Percentiles rank a stretch among this genome's conserved stretches.
Evolutionary conservation across 2,888 invertebrate species (phyloP).

Genomic region (Oligia strigilis): DNA sequence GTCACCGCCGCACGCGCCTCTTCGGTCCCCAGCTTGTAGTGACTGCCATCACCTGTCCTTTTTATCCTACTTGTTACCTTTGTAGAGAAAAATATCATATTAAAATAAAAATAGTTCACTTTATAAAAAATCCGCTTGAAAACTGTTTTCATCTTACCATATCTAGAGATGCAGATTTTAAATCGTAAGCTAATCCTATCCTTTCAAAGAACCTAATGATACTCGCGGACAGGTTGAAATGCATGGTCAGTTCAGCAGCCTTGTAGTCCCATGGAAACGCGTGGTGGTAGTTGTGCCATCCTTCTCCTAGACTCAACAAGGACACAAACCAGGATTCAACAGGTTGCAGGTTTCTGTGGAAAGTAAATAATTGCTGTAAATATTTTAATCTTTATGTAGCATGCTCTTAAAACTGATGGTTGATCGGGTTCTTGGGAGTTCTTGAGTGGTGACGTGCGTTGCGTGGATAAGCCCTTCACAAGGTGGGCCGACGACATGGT

Average conservation of each 20-base stretch:
- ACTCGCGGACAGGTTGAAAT: conserved; percentile 91
- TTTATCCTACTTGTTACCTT: conserved; percentile 90
- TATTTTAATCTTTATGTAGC: neutral
- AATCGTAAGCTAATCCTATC: conserved; percentile 92
- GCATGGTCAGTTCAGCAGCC: conserved; percentile 94
- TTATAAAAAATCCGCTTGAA: neutral
- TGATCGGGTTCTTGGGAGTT: neutral
- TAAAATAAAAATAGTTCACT: neutral
- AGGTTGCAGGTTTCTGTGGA: conserved; percentile 93
- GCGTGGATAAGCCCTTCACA: no score
- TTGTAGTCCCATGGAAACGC: conserved; percentile 98
- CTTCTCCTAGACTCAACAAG: conserved; percentile 93
- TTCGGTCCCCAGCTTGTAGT: conserved; percentile 87
- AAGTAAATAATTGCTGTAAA: neutral
- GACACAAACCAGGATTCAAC: conserved; percentile 94
- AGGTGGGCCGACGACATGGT: no score
- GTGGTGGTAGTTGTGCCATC: conserved; percentile 98
- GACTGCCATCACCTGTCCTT: conserved; percentile 92
- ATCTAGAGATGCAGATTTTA: conserved; percentile 87
- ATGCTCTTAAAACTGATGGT: neutral
- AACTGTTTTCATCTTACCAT: conserved; percentile 68
- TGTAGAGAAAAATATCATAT: conserved; percentile 18
- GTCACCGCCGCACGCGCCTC: conserved; percentile 77
- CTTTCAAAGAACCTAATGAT: conserved; percentile 91
- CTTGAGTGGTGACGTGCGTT: neutral